Conservation (phyloP, 2,797 vertebrate genomes). For the Graptemys geographica region DNA sequence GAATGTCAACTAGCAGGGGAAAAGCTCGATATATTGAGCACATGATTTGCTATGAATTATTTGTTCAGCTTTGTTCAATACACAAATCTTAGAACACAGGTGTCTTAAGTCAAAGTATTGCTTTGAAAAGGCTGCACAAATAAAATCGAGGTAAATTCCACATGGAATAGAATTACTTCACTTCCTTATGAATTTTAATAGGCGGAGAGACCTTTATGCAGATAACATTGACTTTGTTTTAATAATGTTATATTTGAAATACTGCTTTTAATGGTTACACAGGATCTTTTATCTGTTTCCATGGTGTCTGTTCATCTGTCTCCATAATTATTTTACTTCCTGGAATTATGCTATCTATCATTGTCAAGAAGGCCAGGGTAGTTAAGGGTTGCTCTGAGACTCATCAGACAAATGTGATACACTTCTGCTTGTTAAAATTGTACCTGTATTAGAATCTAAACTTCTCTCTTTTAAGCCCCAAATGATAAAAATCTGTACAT, state of each 20-base stretch:
- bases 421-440: constrained; percentile 50
- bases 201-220: constrained; percentile 3
- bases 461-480: background rate
- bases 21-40: background rate
- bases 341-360: constrained; percentile 73
- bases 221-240: constrained; percentile 64
- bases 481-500: background rate
- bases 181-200: background rate
- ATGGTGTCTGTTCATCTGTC: constrained; percentile 71
- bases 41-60: accelerated
- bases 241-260: constrained; percentile 66
- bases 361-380: constrained; percentile 59
- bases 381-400: constrained; percentile 62
- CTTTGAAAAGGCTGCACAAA: background rate
- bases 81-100: background rate
- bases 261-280: constrained; percentile 53
- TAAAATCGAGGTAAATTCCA: background rate
- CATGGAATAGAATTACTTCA: background rate
- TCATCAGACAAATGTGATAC: constrained; percentile 48
- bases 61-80: background rate
- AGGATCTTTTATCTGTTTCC: constrained; percentile 65
- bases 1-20: background rate
- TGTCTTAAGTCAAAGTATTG: background rate
- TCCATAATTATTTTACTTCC: constrained; percentile 75
- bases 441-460: constrained; percentile 27